A percentile compares a stretch with the other conserved stretches of the same genome.
These are phyloP conservation scores for Leptopilina myrica DNA, from an alignment of 2,888 invertebrate genomes.

Conservation along the genomic window DNA sequence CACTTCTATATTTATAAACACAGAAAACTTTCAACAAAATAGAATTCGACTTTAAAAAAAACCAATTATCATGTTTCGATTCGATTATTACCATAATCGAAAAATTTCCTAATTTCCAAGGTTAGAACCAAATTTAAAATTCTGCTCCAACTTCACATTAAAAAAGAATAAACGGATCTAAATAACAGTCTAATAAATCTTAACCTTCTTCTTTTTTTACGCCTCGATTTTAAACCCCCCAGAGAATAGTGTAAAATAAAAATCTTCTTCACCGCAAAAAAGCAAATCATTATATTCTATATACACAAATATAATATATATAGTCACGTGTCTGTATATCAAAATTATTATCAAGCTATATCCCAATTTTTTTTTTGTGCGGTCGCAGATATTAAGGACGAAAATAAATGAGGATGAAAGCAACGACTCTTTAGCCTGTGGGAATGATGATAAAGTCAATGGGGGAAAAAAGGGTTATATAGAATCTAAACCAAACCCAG, in stretches of 20 bases:
- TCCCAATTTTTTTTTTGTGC: constrained; percentile 37
- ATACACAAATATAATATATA: too few relatives aligned
- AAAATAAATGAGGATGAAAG: constrained; percentile 23
- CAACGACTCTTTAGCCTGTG: constrained; percentile 7
- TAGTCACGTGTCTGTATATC: constrained; percentile 49
- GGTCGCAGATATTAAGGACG: neutral
- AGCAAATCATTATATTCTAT: neutral
- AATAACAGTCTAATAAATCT: constrained; percentile 70
- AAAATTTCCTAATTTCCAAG: too few relatives aligned
- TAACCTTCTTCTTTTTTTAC: constrained; percentile 47
- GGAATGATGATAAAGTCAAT: constrained; percentile 51
- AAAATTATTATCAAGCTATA: constrained; percentile 60
- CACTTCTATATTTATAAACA: too few relatives aligned
- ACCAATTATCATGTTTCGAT: too few relatives aligned
- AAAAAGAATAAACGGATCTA: constrained; percentile 56
- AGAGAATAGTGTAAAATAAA: constrained; percentile 58
- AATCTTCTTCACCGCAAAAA: constrained; percentile 38
- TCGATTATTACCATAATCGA: too few relatives aligned
- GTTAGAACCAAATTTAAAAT: constrained; percentile 45
- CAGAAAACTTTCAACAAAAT: too few relatives aligned
- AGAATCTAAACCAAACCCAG: constrained; percentile 39
- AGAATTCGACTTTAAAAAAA: too few relatives aligned
- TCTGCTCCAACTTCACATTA: constrained; percentile 50
- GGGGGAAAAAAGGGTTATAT: constrained; percentile 46
- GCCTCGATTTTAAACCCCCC: constrained; percentile 34